Conservation (phyloP, 2,113 vertebrate species). For the Hydrolagus affinis region DNA sequence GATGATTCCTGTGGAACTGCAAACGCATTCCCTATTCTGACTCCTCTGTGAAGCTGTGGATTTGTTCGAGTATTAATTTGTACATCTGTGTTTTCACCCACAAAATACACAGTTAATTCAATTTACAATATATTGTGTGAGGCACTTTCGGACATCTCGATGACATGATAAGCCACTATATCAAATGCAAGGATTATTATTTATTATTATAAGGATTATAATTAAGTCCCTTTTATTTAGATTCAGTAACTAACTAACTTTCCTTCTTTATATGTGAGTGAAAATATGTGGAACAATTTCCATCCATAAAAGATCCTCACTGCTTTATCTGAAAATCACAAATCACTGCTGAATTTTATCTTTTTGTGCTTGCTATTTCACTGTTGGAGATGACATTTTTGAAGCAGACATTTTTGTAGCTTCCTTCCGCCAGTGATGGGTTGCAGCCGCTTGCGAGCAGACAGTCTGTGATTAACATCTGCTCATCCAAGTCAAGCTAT, state of each 20-base stretch:
- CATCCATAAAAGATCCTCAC: background rate
- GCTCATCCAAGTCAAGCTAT: background rate
- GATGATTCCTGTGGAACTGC: slow-evolving; percentile 18
- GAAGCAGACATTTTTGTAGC: background rate
- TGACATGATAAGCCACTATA: no score
- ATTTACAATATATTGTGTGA: no score
- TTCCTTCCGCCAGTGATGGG: background rate
- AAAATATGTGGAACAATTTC: background rate
- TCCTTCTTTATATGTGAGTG: no score
- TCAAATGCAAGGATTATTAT: no score
- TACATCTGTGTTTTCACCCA: no score
- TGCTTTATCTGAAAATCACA: background rate
- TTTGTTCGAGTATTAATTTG: no score
- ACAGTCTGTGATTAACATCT: background rate
- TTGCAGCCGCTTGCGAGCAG: background rate
- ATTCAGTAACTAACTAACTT: no score
- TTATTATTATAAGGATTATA: no score
- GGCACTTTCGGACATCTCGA: no score
- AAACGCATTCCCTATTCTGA: slow-evolving; percentile 5
- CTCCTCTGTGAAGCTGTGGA: background rate
- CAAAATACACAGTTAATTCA: no score
- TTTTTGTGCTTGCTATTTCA: background rate
- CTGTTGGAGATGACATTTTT: slow-evolving; percentile 12
- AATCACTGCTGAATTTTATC: background rate
- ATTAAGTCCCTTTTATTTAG: no score